Evolutionary conservation across 2,797 vertebrate genomes (phyloP).

Genomic region (Artibeus lituratus): DNA sequence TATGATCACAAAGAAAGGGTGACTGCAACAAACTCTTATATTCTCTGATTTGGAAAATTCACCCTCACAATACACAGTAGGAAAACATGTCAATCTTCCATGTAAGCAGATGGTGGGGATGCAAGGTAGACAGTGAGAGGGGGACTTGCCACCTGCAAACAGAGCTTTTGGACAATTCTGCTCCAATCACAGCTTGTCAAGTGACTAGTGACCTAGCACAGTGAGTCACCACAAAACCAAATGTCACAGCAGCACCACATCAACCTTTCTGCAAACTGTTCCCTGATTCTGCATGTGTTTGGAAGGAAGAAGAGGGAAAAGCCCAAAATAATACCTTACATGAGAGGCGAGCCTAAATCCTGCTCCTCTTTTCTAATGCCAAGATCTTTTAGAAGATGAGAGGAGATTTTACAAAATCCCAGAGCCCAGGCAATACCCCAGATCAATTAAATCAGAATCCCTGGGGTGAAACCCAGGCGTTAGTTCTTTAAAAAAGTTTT

Average conservation of each 20-base stretch:
- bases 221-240: not conserved
- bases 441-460: not conserved
- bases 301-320: not conserved
- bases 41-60: not conserved
- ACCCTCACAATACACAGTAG: not conserved
- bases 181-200: not conserved
- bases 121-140: not conserved
- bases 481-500: not conserved
- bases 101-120: conserved; percentile 33
- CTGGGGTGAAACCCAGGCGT: not conserved
- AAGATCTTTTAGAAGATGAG: not conserved
- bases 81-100: conserved; percentile 24
- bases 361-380: not conserved
- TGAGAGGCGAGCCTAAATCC: not conserved
- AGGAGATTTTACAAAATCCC: not conserved
- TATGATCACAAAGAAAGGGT: not conserved
- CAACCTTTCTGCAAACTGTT: not conserved
- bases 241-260: not conserved
- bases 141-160: not conserved
- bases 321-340: not conserved
- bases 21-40: not conserved
- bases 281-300: not conserved
- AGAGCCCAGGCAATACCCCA: not conserved
- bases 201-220: conserved; percentile 4
- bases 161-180: not conserved